A percentile compares a stretch with the other conserved stretches of the same genome.
These are phyloP conservation scores for Habroteleia sp. DNA, from an alignment of 2,888 invertebrate species.

Conservation along the genomic window DNA sequence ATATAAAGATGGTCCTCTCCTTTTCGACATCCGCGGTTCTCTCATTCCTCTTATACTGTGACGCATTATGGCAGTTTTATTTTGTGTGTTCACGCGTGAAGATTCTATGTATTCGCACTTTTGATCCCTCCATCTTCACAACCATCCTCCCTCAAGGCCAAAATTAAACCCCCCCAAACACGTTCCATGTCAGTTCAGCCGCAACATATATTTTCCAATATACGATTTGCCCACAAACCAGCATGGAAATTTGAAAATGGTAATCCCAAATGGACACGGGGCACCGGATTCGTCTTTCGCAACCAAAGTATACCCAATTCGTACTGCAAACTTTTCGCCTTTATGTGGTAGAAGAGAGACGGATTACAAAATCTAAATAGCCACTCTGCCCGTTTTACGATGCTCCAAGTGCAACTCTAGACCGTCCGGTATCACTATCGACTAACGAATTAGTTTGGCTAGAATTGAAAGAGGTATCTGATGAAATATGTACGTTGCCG, in stretches of 20 bases:
- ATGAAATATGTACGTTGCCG: slow-evolving; percentile 21
- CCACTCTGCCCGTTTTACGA: slow-evolving; percentile 23
- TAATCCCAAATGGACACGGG: no score
- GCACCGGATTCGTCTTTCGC: no score
- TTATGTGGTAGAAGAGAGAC: not conserved
- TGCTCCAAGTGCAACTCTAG: slow-evolving; percentile 3
- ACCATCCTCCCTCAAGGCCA: slow-evolving; percentile 31
- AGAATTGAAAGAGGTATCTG: slow-evolving; percentile 3
- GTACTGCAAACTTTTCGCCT: no score
- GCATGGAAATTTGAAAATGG: slow-evolving; percentile 1
- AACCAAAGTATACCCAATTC: no score
- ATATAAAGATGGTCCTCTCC: slow-evolving; percentile 53
- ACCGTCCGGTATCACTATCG: slow-evolving; percentile 34
- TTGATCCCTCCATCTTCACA: slow-evolving; percentile 46
- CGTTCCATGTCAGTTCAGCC: slow-evolving; percentile 17
- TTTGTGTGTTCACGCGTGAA: slow-evolving; percentile 64
- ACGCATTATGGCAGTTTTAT: slow-evolving; percentile 62
- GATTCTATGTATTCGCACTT: slow-evolving; percentile 64
- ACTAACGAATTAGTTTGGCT: slow-evolving; percentile 19
- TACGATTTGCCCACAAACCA: not conserved
- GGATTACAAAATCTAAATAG: slow-evolving; percentile 15
- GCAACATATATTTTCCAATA: slow-evolving; percentile 34
- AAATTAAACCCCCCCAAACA: slow-evolving; percentile 44
- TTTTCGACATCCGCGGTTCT: slow-evolving; percentile 51
- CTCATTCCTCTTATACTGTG: slow-evolving; percentile 51